phyloP scores from a whole-genome alignment of 2,888 invertebrate genomes.

The Agelastica alni region DNA sequence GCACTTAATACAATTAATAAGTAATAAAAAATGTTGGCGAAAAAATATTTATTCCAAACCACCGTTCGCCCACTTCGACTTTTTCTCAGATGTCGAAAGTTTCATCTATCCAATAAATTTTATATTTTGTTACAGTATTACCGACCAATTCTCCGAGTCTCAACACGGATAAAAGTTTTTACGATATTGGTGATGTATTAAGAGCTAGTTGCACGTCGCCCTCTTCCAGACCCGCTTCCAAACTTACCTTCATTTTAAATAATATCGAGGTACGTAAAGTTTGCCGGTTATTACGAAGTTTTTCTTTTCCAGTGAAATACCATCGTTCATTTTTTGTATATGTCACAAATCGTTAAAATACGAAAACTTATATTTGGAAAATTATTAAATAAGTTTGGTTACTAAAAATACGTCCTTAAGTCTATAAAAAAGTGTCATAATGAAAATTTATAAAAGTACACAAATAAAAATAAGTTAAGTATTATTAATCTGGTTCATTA shows the following conservation, averaged over 20 bases:
- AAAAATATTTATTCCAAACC: not conserved
- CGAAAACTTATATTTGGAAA: too few species aligned
- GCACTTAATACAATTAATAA: too few species aligned
- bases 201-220: constrained; percentile 80
- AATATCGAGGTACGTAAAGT: constrained; percentile 69
- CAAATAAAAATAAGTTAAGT: too few species aligned
- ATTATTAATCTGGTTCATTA: too few species aligned
- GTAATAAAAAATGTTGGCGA: too few species aligned
- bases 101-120: constrained; percentile 21
- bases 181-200: constrained; percentile 74
- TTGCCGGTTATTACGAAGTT: constrained; percentile 10
- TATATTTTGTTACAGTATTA: constrained; percentile 61
- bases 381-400: too few species aligned
- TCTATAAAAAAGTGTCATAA: too few species aligned
- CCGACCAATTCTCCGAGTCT: constrained; percentile 70
- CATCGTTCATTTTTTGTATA: too few species aligned
- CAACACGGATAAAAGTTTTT: constrained; percentile 71
- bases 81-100: constrained; percentile 12
- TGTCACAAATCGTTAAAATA: too few species aligned
- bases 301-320: not conserved
- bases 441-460: too few species aligned
- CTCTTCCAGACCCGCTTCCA: constrained; percentile 75
- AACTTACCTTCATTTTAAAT: constrained; percentile 77
- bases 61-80: not conserved
- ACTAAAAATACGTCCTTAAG: too few species aligned